Percentiles rank a stretch among this genome's conserved stretches.
These are phyloP conservation scores for Heliopora coerulea DNA, from an alignment of 92 coral and sea anemone genomes.

Conservation along the genomic window DNA sequence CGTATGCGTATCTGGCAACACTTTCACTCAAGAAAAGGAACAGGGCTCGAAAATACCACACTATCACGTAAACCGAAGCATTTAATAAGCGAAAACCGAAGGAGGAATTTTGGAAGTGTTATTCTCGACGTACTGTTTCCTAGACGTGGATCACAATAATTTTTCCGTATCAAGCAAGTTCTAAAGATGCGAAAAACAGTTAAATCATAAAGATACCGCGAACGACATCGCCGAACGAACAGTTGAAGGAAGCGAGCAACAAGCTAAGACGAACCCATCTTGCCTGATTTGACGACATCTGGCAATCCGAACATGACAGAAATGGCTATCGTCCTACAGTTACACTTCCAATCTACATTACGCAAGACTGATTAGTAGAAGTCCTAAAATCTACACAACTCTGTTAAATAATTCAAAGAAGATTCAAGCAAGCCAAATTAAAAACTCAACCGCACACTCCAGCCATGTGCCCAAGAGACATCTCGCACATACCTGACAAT, in stretches of 20 bases:
- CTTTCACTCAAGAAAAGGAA: not conserved
- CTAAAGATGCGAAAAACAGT: not conserved
- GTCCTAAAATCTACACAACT: not conserved
- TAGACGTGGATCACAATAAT: not conserved
- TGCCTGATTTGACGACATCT: conserved; percentile 16
- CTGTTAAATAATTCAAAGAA: conserved; percentile 9
- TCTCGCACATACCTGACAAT: conserved; percentile 30
- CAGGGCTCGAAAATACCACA: not conserved
- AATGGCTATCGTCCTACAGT: conserved; percentile 11
- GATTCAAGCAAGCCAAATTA: conserved; percentile 2
- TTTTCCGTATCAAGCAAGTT: conserved; percentile 16
- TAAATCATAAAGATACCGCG: not conserved
- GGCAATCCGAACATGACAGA: conserved; percentile 7
- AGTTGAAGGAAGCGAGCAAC: not conserved
- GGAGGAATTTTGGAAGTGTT: not conserved
- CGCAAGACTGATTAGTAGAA: not conserved
- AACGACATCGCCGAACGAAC: not conserved
- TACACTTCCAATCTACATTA: not conserved
- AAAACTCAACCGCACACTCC: conserved; percentile 2
- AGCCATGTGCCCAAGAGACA: conserved; percentile 11
- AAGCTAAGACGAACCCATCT: not conserved
- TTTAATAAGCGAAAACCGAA: not conserved
- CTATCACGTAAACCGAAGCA: not conserved
- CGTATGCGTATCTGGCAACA: not conserved
- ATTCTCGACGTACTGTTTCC: not conserved